Evolutionary conservation across 2,888 invertebrate species (phyloP).

Genomic region (Meganola albula): DNA sequence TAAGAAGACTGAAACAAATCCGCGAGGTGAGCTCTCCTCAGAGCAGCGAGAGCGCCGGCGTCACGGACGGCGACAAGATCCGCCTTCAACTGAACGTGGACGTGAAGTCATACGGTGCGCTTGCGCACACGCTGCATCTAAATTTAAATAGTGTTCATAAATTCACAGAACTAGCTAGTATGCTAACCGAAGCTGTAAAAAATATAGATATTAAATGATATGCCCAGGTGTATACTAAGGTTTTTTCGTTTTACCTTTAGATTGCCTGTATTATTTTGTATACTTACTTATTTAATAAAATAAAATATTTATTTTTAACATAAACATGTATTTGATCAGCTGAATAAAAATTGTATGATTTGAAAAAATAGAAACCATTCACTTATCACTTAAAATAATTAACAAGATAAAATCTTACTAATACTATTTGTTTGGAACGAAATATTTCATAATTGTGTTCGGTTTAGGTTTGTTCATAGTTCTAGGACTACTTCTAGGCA

Average conservation of each 20-base stretch:
- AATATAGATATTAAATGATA: conserved; percentile 76
- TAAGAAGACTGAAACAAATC: conserved; percentile 91
- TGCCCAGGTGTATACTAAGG: conserved; percentile 48
- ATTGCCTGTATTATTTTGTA: conserved; percentile 16
- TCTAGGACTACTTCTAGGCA: conserved; percentile 63
- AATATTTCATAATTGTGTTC: conserved; percentile 83
- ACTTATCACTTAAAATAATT: conserved; percentile 73
- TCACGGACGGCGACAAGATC: conserved; percentile 96
- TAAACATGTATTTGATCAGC: conserved; percentile 77
- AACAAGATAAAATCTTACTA: conserved; percentile 72
- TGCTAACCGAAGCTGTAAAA: conserved; percentile 81
- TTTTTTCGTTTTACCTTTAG: conserved; percentile 35
- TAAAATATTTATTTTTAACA: conserved; percentile 54
- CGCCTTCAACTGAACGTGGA: conserved; percentile 92
- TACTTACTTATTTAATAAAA: conserved; percentile 7
- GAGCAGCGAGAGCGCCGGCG: conserved; percentile 75
- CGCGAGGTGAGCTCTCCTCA: conserved; percentile 77
- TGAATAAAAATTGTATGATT: conserved; percentile 76
- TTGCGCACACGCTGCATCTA: conserved; percentile 76
- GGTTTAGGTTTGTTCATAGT: conserved; percentile 75
- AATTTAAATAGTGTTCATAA: conserved; percentile 77
- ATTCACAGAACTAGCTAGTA: conserved; percentile 76
- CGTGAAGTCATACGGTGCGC: conserved; percentile 84
- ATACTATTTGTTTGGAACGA: conserved; percentile 82
- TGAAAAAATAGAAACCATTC: conserved; percentile 78